Evolutionary conservation across 2,797 vertebrate genomes (phyloP), one percentile per base, ranked within the genome.

Genomic region (Ptychobarbus kaznakovi): DNA sequence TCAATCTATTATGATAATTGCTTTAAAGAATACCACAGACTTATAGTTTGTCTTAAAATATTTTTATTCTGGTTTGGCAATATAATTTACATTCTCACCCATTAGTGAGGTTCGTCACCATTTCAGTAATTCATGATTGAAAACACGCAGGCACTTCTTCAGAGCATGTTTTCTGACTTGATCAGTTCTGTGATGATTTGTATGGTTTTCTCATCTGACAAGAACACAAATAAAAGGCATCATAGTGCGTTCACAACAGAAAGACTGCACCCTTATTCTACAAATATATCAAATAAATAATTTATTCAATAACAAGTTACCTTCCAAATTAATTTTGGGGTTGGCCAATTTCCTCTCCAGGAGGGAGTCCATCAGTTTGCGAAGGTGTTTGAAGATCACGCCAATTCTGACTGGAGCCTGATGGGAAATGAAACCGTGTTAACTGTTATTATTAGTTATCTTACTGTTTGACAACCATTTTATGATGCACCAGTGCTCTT

Each of bases 321-420:
- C 97, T 96, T 99, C 96, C 86, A 98, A 95, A 49, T 95, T 96
- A 96, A 98, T 96, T 92, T 96, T 96, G 2, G 98, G 98, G 90
- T 98, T 97, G 93, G 97, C 96, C 88, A 99, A 95, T 89, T 99
- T 99, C 93, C 95, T 96, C 88, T 97, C 96, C 75, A 99, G 94
- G 90, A 99, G 94, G 35, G 95, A 96, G 86, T 99, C 98, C 88
- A 99, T 97, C 74, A 99, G 96, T 88, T 95, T 94, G 90, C 98
- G 96, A 81, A 99, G 92, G 79, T 99, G 97, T 92, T 99, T 99
- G 90, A 99, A 99, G 93, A 99, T 99, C 73, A 99, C 98, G 0
- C 97, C 98, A 32, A 99, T 98, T 89, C 98, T 96, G 6, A 99
- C 97, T 4, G 98, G 98, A 89, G 98, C 98, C 98, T 98, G 79